Evolutionary conservation across 2,797 vertebrate genomes (phyloP).

Genomic region (Cossypha heuglini): DNA sequence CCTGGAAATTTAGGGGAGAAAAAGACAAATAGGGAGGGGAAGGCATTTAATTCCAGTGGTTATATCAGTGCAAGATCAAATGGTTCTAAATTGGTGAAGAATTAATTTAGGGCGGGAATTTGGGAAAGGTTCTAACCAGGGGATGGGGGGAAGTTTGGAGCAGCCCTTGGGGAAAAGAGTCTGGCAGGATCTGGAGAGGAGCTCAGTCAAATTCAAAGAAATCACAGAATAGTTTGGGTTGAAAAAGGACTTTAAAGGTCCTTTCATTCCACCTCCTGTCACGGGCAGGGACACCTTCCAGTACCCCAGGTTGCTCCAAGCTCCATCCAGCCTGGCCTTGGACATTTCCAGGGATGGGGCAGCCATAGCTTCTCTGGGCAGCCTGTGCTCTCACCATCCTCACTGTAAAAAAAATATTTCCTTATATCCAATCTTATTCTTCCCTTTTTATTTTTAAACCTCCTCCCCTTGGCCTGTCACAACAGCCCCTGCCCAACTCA

Average conservation of each 20-base stretch:
- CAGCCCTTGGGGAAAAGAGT: neutral
- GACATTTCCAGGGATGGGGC: neutral
- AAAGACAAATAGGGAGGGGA: neutral
- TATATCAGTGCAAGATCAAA: neutral
- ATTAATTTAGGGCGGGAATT: neutral
- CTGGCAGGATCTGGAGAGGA: neutral
- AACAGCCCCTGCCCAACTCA: neutral
- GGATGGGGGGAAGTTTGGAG: neutral
- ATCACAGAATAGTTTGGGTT: rapidly evolving
- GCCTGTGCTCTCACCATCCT: neutral
- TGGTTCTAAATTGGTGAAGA: neutral
- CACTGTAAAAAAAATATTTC: rapidly evolving
- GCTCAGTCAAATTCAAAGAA: neutral
- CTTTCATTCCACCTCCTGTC: neutral
- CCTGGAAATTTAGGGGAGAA: neutral
- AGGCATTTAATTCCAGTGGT: neutral
- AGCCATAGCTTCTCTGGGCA: neutral
- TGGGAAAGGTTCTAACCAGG: neutral
- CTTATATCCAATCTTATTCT: neutral
- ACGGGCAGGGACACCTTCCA: neutral
- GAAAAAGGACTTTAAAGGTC: neutral
- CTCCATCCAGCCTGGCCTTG: neutral
- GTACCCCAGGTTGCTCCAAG: rapidly evolving
- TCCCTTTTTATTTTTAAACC: neutral
- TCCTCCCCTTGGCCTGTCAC: neutral